A percentile compares a stretch with the other conserved stretches of the same genome.
These are phyloP conservation scores for Orthosia incerta DNA, from an alignment of 2,888 invertebrate genomes.

Conservation along the genomic window DNA sequence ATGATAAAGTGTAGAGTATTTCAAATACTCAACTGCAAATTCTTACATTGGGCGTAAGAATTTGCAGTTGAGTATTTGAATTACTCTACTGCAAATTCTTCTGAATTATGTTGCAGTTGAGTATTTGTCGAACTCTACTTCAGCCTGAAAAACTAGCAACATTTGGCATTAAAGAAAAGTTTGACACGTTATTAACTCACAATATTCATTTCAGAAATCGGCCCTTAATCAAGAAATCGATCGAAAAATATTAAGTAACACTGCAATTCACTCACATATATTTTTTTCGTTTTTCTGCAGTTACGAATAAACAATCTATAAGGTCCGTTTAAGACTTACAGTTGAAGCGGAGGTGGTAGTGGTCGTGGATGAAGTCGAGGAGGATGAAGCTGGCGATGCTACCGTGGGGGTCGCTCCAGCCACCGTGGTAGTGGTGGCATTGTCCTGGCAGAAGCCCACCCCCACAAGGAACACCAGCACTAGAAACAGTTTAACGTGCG, in stretches of 20 bases:
- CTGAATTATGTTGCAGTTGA: no score
- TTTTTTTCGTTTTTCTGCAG: background rate
- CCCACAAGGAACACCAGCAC: slow-evolving; percentile 65
- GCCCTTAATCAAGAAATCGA: no score
- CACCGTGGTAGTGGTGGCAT: slow-evolving; percentile 42
- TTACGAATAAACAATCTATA: background rate
- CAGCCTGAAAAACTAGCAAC: no score
- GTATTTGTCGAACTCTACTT: no score
- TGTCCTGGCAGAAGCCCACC: slow-evolving; percentile 65
- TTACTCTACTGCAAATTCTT: no score
- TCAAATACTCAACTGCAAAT: no score
- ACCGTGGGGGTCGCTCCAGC: slow-evolving; percentile 11
- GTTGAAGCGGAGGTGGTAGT: background rate
- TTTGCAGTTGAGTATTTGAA: no score
- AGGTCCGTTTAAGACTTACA: slow-evolving; percentile 23
- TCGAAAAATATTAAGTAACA: background rate
- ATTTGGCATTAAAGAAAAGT: no score
- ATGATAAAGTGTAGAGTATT: no score
- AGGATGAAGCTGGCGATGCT: background rate
- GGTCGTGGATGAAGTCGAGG: slow-evolving; percentile 2
- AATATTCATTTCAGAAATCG: no score
- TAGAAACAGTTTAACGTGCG: slow-evolving; percentile 63
- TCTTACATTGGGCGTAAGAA: no score
- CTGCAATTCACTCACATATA: background rate
- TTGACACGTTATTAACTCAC: no score